Percentiles rank a stretch among this genome's conserved stretches.
Conservation (phyloP, 2,888 invertebrate species). For the Dilophus febrilis region DNA sequence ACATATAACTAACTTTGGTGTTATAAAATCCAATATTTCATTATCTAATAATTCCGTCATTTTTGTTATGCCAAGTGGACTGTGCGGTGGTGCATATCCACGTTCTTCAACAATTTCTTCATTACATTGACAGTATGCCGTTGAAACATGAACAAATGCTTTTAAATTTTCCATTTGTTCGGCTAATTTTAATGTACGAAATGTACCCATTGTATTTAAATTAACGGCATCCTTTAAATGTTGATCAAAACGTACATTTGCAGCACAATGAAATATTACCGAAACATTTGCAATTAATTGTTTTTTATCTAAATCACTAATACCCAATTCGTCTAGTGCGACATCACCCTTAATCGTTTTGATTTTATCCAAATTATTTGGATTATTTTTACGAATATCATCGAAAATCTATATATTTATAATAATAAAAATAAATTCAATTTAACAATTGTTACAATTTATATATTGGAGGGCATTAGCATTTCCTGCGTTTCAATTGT, state of each 20-base stretch:
- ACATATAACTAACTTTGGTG: slow-evolving; percentile 39
- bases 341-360: slow-evolving; percentile 48
- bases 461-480: too few species aligned
- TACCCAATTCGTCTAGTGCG: slow-evolving; percentile 38
- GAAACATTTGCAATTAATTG: slow-evolving; percentile 43
- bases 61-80: slow-evolving; percentile 45
- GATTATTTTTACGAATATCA: slow-evolving; percentile 34
- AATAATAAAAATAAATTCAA: slow-evolving; percentile 13
- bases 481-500: too few species aligned
- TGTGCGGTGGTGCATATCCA: slow-evolving; percentile 48
- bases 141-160: slow-evolving; percentile 74
- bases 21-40: slow-evolving; percentile 40
- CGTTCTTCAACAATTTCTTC: slow-evolving; percentile 59
- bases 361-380: slow-evolving; percentile 43
- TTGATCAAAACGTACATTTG: slow-evolving; percentile 79
- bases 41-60: slow-evolving; percentile 50
- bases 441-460: too few species aligned
- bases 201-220: slow-evolving; percentile 71
- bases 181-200: slow-evolving; percentile 57
- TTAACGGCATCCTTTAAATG: slow-evolving; percentile 62
- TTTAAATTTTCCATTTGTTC: slow-evolving; percentile 50
- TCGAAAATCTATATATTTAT: slow-evolving; percentile 40
- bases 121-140: slow-evolving; percentile 84
- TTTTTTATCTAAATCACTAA: slow-evolving; percentile 38
- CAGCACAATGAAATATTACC: slow-evolving; percentile 70